These are phyloP conservation scores for Aphidius colemani DNA, from an alignment of 2,888 invertebrate genomes.

Conservation along the genomic window DNA sequence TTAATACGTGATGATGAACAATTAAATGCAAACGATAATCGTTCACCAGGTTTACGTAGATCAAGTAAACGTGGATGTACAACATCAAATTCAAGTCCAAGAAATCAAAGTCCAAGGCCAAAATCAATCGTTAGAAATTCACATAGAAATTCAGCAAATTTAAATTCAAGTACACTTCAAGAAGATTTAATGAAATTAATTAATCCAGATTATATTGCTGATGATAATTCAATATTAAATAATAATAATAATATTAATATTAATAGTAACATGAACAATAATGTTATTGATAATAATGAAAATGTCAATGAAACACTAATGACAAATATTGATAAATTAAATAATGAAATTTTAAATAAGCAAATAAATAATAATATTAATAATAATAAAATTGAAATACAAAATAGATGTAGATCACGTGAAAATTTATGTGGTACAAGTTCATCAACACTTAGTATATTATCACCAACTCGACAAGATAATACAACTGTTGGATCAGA, in stretches of 20 bases:
- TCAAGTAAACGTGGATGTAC: conserved; percentile 59
- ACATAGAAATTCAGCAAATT: conserved; percentile 68
- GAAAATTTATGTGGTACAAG: conserved; percentile 59
- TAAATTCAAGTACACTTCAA: conserved; percentile 70
- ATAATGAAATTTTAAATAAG: conserved; percentile 43
- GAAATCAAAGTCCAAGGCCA: conserved; percentile 68
- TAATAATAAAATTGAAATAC: conserved; percentile 54
- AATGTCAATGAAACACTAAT: conserved; percentile 22
- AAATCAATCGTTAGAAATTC: conserved; percentile 65
- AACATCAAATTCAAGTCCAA: conserved; percentile 62
- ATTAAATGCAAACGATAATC: conserved; percentile 65
- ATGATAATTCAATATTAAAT: conserved; percentile 42
- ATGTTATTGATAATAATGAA: conserved; percentile 21
- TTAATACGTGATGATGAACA: conserved; percentile 63
- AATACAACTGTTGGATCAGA: conserved; percentile 60
- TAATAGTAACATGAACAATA: conserved; percentile 9
- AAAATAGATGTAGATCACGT: conserved; percentile 57
- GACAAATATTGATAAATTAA: conserved; percentile 16
- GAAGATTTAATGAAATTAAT: conserved; percentile 87
- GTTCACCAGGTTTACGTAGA: conserved; percentile 63
- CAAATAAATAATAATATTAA: conserved; percentile 47
- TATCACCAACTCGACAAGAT: conserved; percentile 51
- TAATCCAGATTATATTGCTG: conserved; percentile 70
- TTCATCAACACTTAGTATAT: conserved; percentile 51
- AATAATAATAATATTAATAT: conserved; percentile 20